phyloP scores from a whole-genome alignment of 2,888 invertebrate species.

The Pediacus dermestoides region DNA sequence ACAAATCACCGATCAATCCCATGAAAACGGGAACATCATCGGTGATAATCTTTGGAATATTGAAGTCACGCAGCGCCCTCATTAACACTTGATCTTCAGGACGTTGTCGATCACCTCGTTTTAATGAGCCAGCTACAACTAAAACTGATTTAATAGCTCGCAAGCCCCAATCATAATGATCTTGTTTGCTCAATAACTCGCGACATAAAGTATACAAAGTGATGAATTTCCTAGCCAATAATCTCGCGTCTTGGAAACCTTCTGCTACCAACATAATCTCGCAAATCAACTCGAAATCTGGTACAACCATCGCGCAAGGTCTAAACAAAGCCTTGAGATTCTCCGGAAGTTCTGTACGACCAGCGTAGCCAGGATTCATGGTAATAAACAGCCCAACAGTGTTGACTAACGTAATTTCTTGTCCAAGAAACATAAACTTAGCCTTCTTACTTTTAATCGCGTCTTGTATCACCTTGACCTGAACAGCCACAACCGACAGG shows the following conservation, averaged over 20 bases:
- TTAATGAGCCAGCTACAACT: conserved; percentile 89
- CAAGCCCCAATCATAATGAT: conserved; percentile 96
- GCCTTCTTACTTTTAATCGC: conserved; percentile 80
- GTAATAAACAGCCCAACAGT: conserved; percentile 92
- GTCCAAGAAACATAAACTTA: conserved; percentile 81
- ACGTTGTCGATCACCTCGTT: conserved; percentile 69
- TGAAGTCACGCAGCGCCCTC: conserved; percentile 91
- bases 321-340: conserved; percentile 71
- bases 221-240: conserved; percentile 89
- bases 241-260: conserved; percentile 88
- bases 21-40: conserved; percentile 90
- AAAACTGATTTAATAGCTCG: conserved; percentile 93
- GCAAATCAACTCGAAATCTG: conserved; percentile 92
- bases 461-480: conserved; percentile 82
- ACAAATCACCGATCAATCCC: conserved; percentile 90
- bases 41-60: conserved; percentile 90
- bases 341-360: conserved; percentile 84
- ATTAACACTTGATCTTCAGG: conserved; percentile 93
- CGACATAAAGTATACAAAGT: conserved; percentile 87
- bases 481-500: conserved; percentile 91
- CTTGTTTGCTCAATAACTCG: conserved; percentile 89
- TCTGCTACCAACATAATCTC: conserved; percentile 97
- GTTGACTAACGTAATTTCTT: conserved; percentile 67
- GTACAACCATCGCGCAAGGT: conserved; percentile 97
- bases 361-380: conserved; percentile 96